Base-by-base conservation (phyloP, 1,140 invertebrate species). In the Drosophila orosa region DNA sequence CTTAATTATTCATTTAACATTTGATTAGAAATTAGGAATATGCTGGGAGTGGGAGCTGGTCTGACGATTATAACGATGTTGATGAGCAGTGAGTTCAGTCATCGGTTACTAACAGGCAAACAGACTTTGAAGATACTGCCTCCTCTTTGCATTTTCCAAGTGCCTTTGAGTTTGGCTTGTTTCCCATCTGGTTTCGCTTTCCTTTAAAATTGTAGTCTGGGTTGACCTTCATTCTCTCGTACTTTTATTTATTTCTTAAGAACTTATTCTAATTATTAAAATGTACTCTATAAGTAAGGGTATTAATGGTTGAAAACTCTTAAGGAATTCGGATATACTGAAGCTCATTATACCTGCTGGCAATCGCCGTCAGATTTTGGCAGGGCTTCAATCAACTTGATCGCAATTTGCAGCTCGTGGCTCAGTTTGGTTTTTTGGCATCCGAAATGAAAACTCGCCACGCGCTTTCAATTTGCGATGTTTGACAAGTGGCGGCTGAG, bases 1-100 rank as follows among this genome's bases (percentile, higher is more conserved):
- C 60, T 80, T 62, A 80, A 77, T 80, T 80, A 84, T 77, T 68
- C 55, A 80, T 62, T 37, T 59, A 42, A 60, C 37, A 35, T 69
- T 66, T 69, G 72, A 76, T 84, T 73, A 54, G 54, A 80, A 84
- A 80, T 73, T 50, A 47, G 22, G 40, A 22, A 78, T 61, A 57
- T 39, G n/a, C 17, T 33, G 39, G 31, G 25, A 54, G 35, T 40
- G 22, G n/a, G 22, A 54, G 37, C 29, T 24, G 13, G 52, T 19
- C 27, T 25, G 33, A 7, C 37, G 47, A 47, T 52, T 65, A 33
- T 42, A 48, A 48, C 65, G 52, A 81, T 61, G 40, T 40, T 50
- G 55, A 52, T 52, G 55, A 75, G 52, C 39, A 45, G 29, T 31
- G 31, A 45, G 62, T 61, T 65, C 55, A 84, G 59, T 61, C 76